These are phyloP conservation scores for Peribatodes rhomboidaria DNA, from an alignment of 2,888 invertebrate genomes.

Conservation along the genomic window DNA sequence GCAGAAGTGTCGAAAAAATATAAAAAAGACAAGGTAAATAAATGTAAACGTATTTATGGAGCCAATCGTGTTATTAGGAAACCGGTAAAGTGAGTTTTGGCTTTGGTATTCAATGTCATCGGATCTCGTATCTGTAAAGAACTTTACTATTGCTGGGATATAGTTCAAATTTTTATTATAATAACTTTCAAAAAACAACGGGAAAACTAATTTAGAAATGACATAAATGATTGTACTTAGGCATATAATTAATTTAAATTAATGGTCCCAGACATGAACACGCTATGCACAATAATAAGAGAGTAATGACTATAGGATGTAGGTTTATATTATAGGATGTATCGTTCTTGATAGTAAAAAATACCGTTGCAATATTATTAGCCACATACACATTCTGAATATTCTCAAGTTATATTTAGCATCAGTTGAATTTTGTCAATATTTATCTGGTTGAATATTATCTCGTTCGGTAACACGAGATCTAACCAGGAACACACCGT, in stretches of 20 bases:
- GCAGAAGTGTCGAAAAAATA: conserved; percentile 8
- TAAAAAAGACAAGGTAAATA: conserved; percentile 21
- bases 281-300: background rate
- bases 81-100: conserved; percentile 43
- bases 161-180: conserved; percentile 27
- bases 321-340: background rate
- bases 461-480: conserved; percentile 14
- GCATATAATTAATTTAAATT: background rate
- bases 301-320: background rate
- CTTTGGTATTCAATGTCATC: conserved; percentile 32
- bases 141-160: conserved; percentile 18
- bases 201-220: background rate
- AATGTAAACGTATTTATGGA: conserved; percentile 25
- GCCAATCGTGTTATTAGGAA: conserved; percentile 37
- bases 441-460: conserved; percentile 7
- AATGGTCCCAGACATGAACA: background rate
- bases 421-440: background rate
- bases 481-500: conserved; percentile 8
- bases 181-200: background rate
- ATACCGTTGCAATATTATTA: background rate
- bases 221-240: no score
- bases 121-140: conserved; percentile 25
- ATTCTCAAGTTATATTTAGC: background rate
- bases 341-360: conserved; percentile 8
- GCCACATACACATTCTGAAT: background rate